Base-by-base conservation (phyloP, 2,888 invertebrate species). In the Brassicogethes aeneus region DNA sequence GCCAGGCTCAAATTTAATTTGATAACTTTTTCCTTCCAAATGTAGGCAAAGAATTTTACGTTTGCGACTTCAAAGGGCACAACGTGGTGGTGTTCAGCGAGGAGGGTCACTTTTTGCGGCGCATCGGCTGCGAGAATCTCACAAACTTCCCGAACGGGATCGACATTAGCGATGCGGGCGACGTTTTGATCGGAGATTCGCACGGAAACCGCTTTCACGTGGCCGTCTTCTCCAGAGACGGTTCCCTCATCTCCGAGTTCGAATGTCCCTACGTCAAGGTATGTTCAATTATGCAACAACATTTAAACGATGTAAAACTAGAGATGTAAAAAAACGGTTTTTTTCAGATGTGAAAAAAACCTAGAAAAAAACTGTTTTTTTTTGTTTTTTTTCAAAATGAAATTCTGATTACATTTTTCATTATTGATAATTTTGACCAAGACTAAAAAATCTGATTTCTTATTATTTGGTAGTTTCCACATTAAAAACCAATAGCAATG, bases 211-310 rank as follows among this genome's bases (percentile, higher is more conserved):
- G 94, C 59, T 96, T 96, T 68, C 95, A 96, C 65, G 93, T 96
- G 40, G 93, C 94, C 44, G 94, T 95, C 42, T 96, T 93, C 70
- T 86, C 89, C 40, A 78, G 89, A 38, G 90, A 91, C 58, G 94
- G 93, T 38, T 77, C 79, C 40, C 74, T 90, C 41, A 82, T 89
- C 62, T 86, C 88, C 0, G 94, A 95, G 70, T 95, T 94, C 66
- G 94, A 95, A 70, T 96, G 95, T 70, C 95, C 95, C 39, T 91
- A 94, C 65, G 93, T 95, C 45, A 95, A 96, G 82, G 95, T 94
- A 61, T 66, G 69, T 57, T 38, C 3, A 32, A 32, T 23, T n/a
- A n/a, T n/a, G n/a, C n/a, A n/a, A n/a, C n/a, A n/a, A n/a, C 29
- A 29, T 8, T n/a, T 29, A 29, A 8, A 29, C 29, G 8, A 8